These are phyloP conservation scores for Cyanoramphus novaezelandiae DNA, from an alignment of 2,113 vertebrate genomes.

Conservation along the genomic window DNA sequence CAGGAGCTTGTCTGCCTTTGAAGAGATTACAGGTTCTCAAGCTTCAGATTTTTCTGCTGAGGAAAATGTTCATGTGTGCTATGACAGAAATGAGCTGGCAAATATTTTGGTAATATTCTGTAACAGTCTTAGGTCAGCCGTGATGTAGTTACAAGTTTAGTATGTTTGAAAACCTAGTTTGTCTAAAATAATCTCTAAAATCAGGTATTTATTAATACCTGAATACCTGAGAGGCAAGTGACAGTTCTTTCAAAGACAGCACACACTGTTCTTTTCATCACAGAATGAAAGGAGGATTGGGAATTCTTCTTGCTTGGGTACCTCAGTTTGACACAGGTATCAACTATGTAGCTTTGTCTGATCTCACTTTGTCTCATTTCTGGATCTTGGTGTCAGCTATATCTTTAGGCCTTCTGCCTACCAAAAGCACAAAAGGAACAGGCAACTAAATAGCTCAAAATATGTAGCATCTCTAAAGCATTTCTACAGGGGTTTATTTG, in stretches of 20 bases:
- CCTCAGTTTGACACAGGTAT: background rate
- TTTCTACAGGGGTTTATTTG: conserved; percentile 11
- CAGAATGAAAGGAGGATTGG: background rate
- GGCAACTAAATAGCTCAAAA: background rate
- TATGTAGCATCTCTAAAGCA: background rate
- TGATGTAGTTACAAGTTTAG: background rate
- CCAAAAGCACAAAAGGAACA: background rate
- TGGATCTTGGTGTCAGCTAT: background rate
- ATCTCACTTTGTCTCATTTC: background rate
- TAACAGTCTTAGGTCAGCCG: background rate
- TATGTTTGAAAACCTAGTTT: background rate
- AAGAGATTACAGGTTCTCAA: background rate
- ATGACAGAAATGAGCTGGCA: background rate
- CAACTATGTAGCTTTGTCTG: background rate
- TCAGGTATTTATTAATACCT: background rate
- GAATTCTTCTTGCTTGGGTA: background rate
- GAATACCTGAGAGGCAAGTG: background rate
- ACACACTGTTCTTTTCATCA: rapidly evolving
- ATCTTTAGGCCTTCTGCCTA: background rate
- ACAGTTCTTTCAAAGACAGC: background rate
- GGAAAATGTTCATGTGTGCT: background rate
- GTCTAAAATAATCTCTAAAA: background rate
- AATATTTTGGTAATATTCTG: background rate
- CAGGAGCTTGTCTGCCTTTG: background rate
- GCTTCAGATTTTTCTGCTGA: background rate